Evolutionary conservation across 2,888 invertebrate species (phyloP).

Genomic region (Tricholauxania praeusta): DNA sequence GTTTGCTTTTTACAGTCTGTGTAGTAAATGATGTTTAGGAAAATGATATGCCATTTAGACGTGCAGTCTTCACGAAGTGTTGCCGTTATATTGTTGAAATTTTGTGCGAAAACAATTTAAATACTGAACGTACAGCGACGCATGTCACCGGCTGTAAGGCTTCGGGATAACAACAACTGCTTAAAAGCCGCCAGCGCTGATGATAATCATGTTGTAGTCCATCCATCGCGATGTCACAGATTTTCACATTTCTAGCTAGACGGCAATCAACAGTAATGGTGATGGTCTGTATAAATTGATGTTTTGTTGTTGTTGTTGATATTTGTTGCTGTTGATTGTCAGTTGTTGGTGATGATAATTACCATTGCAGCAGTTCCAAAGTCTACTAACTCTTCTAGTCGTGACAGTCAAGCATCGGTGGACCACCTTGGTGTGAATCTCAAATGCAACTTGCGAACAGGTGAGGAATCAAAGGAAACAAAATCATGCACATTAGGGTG

Average conservation of each 20-base stretch:
- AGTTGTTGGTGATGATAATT: not conserved
- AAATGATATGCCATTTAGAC: not conserved
- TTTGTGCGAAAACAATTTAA: slow-evolving; percentile 48
- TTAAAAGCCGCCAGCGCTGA: not conserved
- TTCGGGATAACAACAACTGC: slow-evolving; percentile 3
- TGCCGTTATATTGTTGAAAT: slow-evolving; percentile 48
- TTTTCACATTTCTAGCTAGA: not conserved
- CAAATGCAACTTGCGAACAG: too few species aligned
- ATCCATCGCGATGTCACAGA: not conserved
- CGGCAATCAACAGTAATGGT: slow-evolving; percentile 1
- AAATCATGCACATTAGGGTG: too few species aligned
- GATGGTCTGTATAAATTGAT: not conserved
- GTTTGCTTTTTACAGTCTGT: too few species aligned
- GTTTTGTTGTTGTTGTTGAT: not conserved
- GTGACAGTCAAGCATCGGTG: too few species aligned
- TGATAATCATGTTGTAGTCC: not conserved
- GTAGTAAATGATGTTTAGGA: too few species aligned
- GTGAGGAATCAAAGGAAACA: too few species aligned
- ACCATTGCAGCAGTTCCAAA: not conserved
- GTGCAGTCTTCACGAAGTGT: slow-evolving; percentile 35
- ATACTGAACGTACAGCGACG: slow-evolving; percentile 46
- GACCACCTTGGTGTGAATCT: too few species aligned
- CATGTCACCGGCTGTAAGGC: slow-evolving; percentile 21
- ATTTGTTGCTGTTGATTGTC: not conserved
- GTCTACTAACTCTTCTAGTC: too few species aligned